phyloP scores from a whole-genome alignment of 1,140 invertebrate species.

The Rhagoletis pomonella region DNA sequence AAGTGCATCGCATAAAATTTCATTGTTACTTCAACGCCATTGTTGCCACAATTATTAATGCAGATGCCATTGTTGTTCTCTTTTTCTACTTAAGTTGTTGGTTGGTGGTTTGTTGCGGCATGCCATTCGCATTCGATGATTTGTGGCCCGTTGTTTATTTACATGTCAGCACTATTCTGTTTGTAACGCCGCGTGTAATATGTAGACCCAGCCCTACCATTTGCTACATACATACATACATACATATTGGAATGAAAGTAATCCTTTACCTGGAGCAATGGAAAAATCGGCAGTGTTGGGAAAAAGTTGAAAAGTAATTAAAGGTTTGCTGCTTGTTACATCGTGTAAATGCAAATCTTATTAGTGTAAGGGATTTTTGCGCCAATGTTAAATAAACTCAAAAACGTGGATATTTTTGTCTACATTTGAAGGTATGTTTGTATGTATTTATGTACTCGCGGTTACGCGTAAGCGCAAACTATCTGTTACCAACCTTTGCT shows the following conservation, averaged over 20 bases:
- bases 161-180: conserved; percentile 1
- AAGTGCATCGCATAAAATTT: conserved; percentile 44
- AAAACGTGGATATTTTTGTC: neutral
- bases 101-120: neutral
- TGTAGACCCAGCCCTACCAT: neutral
- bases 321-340: conserved; percentile 23
- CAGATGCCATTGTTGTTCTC: conserved; percentile 35
- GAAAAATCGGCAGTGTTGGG: neutral
- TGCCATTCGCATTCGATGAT: conserved; percentile 50
- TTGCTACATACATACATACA: neutral
- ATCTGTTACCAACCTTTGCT: neutral
- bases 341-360: conserved; percentile 51
- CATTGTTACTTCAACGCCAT: conserved; percentile 43
- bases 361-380: conserved; percentile 21
- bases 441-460: neutral
- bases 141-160: conserved; percentile 30
- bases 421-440: neutral
- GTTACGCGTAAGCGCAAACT: too few relatives aligned
- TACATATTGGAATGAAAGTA: neutral
- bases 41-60: conserved; percentile 46
- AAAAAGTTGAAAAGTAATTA: conserved; percentile 37
- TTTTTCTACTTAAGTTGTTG: neutral
- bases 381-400: neutral
- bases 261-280: neutral
- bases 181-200: neutral